Evolutionary conservation across 1,140 invertebrate species (phyloP), one percentile per base, ranked within the genome.

Genomic region (Macrocentrus cingulum): DNA sequence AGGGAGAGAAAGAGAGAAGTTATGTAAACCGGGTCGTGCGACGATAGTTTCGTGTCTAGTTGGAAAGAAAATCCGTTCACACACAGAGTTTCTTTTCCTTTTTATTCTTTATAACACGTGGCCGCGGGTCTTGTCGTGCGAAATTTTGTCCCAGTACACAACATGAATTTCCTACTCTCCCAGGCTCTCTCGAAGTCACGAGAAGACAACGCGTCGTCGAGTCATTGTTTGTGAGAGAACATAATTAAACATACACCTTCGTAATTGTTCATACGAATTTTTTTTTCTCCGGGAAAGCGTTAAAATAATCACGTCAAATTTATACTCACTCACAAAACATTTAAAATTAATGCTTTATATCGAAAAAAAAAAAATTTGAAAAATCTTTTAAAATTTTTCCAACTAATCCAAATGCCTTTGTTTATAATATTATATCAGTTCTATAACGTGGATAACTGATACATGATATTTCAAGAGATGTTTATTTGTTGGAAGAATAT

Each of bases 1-100:
- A n/a, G 15, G 4, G 13, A n/a, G 36, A 39, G 13, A 39, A n/a
- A n/a, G 36, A 39, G 22, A 23, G 22, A 44, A 58, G 60, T 75
- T 73, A 75, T 74, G 70, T 75, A 75, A 75, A 75, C 71, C 66
- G 65, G 62, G 64, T 60, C 72, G 72, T 75, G 72, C 65, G 71
- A 69, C 67, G 39, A 19, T 39, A 49, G 34, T 41, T 37, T 37
- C 29, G 34, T n/a, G n/a, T n/a, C n/a, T n/a, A 60, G 56, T 16
- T 49, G 61, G 62, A 62, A 60, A 68, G 63, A 63, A 53, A 61
- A 51, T 62, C 16, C 15, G 60, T 60, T 67, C 66, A 50, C 58
- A 65, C 23, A 6, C n/a, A 13, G 42, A 41, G 58, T 65, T 68
- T 66, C 57, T 56, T 56, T 56, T 56, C 41, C 41, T 22, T 11